These are phyloP conservation scores for Hippocampus mohnikei DNA, from an alignment of 2,113 vertebrate genomes.

Conservation along the genomic window DNA sequence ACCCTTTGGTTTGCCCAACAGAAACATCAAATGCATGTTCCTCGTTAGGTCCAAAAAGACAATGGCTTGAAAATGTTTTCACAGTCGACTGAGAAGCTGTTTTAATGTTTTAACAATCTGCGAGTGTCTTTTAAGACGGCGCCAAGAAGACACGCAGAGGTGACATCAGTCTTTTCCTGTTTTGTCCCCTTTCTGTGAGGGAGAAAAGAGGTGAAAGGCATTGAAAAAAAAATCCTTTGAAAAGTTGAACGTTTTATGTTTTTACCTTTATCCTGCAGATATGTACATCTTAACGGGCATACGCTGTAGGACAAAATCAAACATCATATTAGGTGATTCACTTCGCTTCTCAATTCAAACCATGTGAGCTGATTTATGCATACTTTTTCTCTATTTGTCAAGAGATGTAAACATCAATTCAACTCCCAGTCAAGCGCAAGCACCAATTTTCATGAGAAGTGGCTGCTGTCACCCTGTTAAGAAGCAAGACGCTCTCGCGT, in stretches of 20 bases:
- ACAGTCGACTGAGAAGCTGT: conserved; percentile 10
- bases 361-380: conserved; percentile 4
- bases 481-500: conserved; percentile 5
- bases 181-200: conserved; percentile 1
- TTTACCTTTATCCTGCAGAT: background rate
- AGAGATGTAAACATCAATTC: conserved; percentile 37
- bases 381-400: conserved; percentile 22
- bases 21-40: conserved; percentile 31
- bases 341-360: conserved; percentile 27
- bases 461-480: conserved; percentile 20
- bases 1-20: conserved; percentile 27
- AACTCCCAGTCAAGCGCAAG: conserved; percentile 24
- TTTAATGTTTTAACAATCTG: conserved; percentile 15
- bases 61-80: conserved; percentile 22
- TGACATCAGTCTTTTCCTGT: conserved; percentile 13
- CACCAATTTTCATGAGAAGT: conserved; percentile 41
- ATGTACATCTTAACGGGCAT: background rate
- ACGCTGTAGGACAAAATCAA: conserved; percentile 2
- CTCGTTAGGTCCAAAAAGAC: conserved; percentile 27
- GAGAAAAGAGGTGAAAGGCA: background rate
- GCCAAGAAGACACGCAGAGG: conserved; percentile 19
- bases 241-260: conserved; percentile 2
- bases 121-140: conserved; percentile 23
- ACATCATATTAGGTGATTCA: conserved; percentile 1
- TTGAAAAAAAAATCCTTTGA: conserved; percentile 6